These are phyloP conservation scores for Scarus forsteni DNA, from an alignment of 2,797 vertebrate genomes.

Conservation along the genomic window DNA sequence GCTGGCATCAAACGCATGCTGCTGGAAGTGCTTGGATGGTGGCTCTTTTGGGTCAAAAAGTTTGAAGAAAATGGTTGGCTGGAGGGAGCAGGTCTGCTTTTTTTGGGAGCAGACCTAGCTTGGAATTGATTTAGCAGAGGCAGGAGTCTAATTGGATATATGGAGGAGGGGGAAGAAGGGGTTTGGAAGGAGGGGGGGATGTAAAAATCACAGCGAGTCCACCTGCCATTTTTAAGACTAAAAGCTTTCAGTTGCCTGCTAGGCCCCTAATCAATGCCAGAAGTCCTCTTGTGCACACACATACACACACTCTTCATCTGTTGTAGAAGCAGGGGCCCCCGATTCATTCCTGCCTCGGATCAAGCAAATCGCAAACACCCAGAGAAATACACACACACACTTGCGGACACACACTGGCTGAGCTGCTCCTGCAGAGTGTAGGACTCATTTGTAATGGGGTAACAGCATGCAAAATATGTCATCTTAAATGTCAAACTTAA, in stretches of 20 bases:
- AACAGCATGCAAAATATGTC: slow-evolving; percentile 80
- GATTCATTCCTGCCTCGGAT: slow-evolving; percentile 56
- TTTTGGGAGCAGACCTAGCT: slow-evolving; percentile 36
- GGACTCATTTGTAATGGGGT: slow-evolving; percentile 77
- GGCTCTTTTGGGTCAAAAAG: slow-evolving; percentile 24
- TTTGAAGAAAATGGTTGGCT: not conserved
- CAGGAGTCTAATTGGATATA: slow-evolving; percentile 58
- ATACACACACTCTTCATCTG: slow-evolving; percentile 40
- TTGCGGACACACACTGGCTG: not conserved
- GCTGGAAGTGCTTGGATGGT: slow-evolving; percentile 12
- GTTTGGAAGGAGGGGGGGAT: slow-evolving; percentile 32
- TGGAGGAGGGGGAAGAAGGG: slow-evolving; percentile 7
- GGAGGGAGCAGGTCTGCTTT: slow-evolving; percentile 24
- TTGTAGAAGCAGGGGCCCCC: slow-evolving; percentile 44
- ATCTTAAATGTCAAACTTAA: slow-evolving; percentile 84
- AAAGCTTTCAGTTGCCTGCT: slow-evolving; percentile 68
- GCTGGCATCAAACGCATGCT: slow-evolving; percentile 36
- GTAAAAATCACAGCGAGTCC: slow-evolving; percentile 59
- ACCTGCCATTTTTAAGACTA: slow-evolving; percentile 75
- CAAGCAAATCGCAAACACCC: slow-evolving; percentile 47
- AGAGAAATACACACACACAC: not conserved
- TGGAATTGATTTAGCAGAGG: slow-evolving; percentile 69
- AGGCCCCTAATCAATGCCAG: slow-evolving; percentile 79
- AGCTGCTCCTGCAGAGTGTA: slow-evolving; percentile 45
- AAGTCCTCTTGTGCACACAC: slow-evolving; percentile 27